These are phyloP conservation scores for Andricus quercusramuli DNA, from an alignment of 2,888 invertebrate genomes.

Conservation along the genomic window DNA sequence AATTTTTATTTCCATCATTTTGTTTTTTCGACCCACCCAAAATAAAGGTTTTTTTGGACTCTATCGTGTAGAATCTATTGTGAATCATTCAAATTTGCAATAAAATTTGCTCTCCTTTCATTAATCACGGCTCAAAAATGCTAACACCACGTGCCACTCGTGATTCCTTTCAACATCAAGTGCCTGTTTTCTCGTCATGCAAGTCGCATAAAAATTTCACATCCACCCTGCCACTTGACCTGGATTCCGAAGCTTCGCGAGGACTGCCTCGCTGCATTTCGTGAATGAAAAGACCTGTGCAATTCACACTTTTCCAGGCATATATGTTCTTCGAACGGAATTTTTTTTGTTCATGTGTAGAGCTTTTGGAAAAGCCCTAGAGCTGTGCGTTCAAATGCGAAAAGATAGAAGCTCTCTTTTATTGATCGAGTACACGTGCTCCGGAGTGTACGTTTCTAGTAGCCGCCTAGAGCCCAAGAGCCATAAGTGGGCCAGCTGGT, in stretches of 20 bases:
- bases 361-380: not conserved
- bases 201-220: conserved; percentile 67
- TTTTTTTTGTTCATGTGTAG: not conserved
- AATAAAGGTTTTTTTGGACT: not conserved
- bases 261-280: conserved; percentile 47
- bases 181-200: conserved; percentile 48
- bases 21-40: no score
- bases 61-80: not conserved
- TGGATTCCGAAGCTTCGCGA: conserved; percentile 59
- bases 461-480: conserved; percentile 61
- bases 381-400: not conserved
- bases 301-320: not conserved
- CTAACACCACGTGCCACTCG: conserved; percentile 32
- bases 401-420: conserved; percentile 57
- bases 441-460: conserved; percentile 62
- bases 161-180: conserved; percentile 43
- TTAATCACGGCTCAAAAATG: not conserved
- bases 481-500: conserved; percentile 73
- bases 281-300: conserved; percentile 52
- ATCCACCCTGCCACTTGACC: conserved; percentile 69
- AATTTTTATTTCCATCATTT: no score
- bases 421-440: conserved; percentile 76
- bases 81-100: not conserved
- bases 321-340: not conserved
- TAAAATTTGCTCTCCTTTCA: not conserved